Base-by-base conservation (phyloP, 2,888 invertebrate genomes). In the Machimus rusticus region DNA sequence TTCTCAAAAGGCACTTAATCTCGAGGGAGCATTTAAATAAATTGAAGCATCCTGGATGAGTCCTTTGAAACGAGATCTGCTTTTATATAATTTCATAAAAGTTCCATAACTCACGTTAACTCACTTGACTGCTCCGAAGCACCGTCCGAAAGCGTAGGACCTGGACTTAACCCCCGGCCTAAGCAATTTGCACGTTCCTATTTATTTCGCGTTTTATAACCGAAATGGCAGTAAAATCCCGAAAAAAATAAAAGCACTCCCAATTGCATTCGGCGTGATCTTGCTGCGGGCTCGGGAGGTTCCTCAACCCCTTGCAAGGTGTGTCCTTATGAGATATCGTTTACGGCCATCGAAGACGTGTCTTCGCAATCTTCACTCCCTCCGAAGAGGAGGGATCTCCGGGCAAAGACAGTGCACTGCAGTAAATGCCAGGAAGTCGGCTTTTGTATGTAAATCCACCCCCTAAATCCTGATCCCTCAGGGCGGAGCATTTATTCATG, bases 361-460 rank as follows among this genome's bases (percentile, higher is more conserved):
- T 66, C 66, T 66, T 28, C 12, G 66, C 12, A 66, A 66, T 28
- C 28, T 66, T 66, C n/a, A 28, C 8, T 28, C 28, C 66, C 66
- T 1, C 1, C 23, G 66, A 66, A 14, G 55, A 55, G 55, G 66
- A 12, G 19, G 43, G 2, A 19, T n/a, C 0, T 78, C 19, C 23
- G 3, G 43, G 37, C 78, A 28, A 23, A 79, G 51, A 79, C 46
- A 79, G 39, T 79, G 79, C 79, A 79, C n/a, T 46, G 39, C 5
- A 79, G 51, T 51, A 79, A 79, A 79, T 51, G 16, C 79, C 79
- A 46, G 79, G 79, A 79, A 79, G 51, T 79, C 79, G 79, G 31
- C n/a, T 79, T 79, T 79, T 79, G 79, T 79, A 79, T 79, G 79
- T 79, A 79, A 79, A 79, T 79, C 79, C 16, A 46, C 43, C 43